These are phyloP conservation scores for Bombylius major DNA, from an alignment of 2,888 invertebrate species.

Conservation along the genomic window DNA sequence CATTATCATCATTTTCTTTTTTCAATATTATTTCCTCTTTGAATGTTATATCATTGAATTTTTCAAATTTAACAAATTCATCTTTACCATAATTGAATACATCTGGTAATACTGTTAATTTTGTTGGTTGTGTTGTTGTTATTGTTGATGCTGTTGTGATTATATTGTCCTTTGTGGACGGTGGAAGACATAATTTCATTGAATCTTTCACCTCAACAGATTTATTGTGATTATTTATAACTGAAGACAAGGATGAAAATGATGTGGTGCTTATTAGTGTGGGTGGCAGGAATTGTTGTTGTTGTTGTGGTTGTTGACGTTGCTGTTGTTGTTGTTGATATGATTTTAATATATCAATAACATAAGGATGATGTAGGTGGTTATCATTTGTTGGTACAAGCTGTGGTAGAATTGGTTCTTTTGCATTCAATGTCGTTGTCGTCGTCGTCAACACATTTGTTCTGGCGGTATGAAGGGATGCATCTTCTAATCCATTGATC, in stretches of 20 bases:
- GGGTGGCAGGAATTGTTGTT: conserved; percentile 3
- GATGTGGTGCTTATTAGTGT: not conserved
- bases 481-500: not conserved
- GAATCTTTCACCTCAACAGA: not conserved
- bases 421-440: conserved; percentile 6
- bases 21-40: not conserved
- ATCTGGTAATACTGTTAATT: conserved; percentile 12
- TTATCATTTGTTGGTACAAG: conserved; percentile 4
- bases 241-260: not conserved
- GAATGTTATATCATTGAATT: not conserved
- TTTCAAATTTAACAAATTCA: not conserved
- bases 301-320: conserved; percentile 6
- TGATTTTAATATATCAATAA: conserved; percentile 10
- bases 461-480: too few relatives aligned
- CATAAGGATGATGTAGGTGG: conserved; percentile 5
- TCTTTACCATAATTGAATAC: conserved; percentile 2
- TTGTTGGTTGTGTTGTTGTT: not conserved
- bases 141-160: too few relatives aligned
- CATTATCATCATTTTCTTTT: not conserved
- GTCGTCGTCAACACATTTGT: conserved; percentile 1
- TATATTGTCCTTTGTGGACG: conserved; percentile 11
- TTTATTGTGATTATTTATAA: not conserved
- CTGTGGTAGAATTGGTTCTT: conserved; percentile 10
- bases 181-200: conserved; percentile 9
- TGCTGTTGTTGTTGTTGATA: conserved; percentile 4